These are phyloP conservation scores for Alligator sinensis DNA, from an alignment of 2,113 vertebrate genomes.

Conservation along the genomic window DNA sequence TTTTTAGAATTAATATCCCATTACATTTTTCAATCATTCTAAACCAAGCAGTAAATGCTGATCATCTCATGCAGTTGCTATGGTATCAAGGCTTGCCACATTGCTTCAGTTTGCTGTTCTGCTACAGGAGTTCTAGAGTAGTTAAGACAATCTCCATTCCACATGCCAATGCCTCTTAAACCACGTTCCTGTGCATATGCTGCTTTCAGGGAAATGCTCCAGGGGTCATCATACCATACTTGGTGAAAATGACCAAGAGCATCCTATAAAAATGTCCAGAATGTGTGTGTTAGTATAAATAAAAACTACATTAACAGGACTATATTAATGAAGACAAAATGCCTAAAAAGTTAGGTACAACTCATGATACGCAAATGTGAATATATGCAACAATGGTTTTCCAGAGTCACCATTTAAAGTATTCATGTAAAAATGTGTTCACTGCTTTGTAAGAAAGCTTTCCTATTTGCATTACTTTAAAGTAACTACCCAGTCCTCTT, in stretches of 20 bases:
- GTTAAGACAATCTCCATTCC: constrained; percentile 92
- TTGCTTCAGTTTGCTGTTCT: constrained; percentile 84
- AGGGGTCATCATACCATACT: constrained; percentile 94
- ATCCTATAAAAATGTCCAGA: constrained; percentile 78
- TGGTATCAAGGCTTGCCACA: constrained; percentile 91
- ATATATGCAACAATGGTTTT: not conserved
- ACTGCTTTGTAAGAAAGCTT: not conserved
- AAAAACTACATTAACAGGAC: not conserved
- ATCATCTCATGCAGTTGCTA: not conserved
- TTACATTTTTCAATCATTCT: not conserved
- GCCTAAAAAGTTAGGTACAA: not conserved
- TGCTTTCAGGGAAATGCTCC: constrained; percentile 89
- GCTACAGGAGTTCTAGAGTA: constrained; percentile 82
- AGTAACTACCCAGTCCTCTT: not conserved
- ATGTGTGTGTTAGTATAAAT: not conserved
- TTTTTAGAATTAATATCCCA: not conserved
- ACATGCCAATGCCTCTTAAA: constrained; percentile 93
- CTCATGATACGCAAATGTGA: not conserved
- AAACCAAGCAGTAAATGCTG: not conserved
- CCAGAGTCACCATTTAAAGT: not conserved
- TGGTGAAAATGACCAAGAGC: constrained; percentile 85
- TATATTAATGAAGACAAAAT: not conserved
- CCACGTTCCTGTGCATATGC: constrained; percentile 76
- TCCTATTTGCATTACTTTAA: not conserved
- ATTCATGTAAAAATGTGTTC: not conserved